Percentiles rank a stretch among this genome's conserved stretches.
These are phyloP conservation scores for Chamaea fasciata DNA, from an alignment of 2,113 vertebrate species.

Conservation along the genomic window DNA sequence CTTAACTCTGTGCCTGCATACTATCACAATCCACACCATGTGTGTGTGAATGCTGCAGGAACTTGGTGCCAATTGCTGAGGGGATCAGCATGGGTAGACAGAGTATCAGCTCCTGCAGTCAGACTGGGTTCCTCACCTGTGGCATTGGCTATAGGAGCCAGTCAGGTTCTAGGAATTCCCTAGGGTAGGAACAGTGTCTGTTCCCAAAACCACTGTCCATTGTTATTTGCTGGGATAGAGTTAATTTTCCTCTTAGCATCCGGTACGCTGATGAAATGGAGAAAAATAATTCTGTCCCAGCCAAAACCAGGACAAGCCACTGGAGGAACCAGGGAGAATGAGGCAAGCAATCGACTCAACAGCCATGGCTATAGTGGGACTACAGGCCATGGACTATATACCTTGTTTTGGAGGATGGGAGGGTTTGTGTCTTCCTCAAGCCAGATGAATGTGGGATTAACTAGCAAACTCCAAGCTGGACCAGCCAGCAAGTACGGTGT, in stretches of 20 bases:
- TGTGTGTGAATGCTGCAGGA: background rate
- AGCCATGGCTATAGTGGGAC: accelerated
- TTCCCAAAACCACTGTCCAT: background rate
- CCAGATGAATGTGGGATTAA: accelerated
- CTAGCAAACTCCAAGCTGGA: background rate
- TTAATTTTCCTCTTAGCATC: background rate
- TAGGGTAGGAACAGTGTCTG: accelerated
- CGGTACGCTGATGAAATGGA: background rate
- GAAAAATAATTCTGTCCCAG: background rate
- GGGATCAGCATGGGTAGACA: accelerated
- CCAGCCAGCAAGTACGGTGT: accelerated
- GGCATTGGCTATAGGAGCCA: background rate
- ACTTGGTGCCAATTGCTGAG: background rate
- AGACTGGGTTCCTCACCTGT: background rate
- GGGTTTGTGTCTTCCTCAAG: background rate
- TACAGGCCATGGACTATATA: accelerated
- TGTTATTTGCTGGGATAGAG: background rate
- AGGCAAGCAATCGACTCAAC: background rate
- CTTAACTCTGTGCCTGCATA: background rate
- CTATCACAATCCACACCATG: accelerated
- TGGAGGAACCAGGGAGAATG: accelerated
- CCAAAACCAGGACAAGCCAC: background rate
- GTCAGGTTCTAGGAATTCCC: accelerated
- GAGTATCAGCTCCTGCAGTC: background rate
- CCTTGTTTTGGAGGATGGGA: too few species aligned